These are phyloP conservation scores for Strix occidentalis DNA, from an alignment of 2,797 vertebrate genomes.

Conservation along the genomic window DNA sequence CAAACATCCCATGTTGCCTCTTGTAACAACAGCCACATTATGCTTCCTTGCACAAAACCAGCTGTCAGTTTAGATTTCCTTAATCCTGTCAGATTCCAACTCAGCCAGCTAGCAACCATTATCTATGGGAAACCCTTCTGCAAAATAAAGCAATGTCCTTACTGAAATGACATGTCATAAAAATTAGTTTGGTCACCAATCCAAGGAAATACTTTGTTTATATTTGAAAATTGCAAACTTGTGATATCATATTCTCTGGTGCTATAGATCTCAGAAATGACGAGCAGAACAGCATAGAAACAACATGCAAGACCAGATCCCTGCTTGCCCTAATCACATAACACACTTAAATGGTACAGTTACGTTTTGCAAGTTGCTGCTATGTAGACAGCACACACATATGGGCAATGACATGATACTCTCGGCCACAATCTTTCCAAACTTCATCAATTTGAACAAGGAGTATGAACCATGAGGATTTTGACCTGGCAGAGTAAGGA, in stretches of 20 bases:
- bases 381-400: accelerated
- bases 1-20: slow-evolving; percentile 66
- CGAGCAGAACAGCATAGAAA: not conserved
- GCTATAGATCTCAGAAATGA: slow-evolving; percentile 16
- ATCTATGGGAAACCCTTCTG: slow-evolving; percentile 75
- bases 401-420: not conserved
- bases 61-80: slow-evolving; percentile 80
- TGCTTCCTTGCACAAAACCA: slow-evolving; percentile 76
- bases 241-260: not conserved
- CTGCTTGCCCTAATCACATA: not conserved
- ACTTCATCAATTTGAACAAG: not conserved
- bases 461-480: not conserved
- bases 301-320: not conserved
- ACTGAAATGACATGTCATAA: slow-evolving; percentile 75
- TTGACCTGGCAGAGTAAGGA: not conserved
- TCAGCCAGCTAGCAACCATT: slow-evolving; percentile 72
- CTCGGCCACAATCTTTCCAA: not conserved
- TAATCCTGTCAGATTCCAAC: slow-evolving; percentile 78
- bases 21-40: slow-evolving; percentile 75
- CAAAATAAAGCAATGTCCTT: slow-evolving; percentile 69
- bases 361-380: not conserved
- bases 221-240: slow-evolving; percentile 44
- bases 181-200: slow-evolving; percentile 75
- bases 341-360: not conserved
- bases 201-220: slow-evolving; percentile 62